Evolutionary conservation across 2,113 vertebrate genomes (phyloP).

Genomic region (Laticauda laticaudata): DNA sequence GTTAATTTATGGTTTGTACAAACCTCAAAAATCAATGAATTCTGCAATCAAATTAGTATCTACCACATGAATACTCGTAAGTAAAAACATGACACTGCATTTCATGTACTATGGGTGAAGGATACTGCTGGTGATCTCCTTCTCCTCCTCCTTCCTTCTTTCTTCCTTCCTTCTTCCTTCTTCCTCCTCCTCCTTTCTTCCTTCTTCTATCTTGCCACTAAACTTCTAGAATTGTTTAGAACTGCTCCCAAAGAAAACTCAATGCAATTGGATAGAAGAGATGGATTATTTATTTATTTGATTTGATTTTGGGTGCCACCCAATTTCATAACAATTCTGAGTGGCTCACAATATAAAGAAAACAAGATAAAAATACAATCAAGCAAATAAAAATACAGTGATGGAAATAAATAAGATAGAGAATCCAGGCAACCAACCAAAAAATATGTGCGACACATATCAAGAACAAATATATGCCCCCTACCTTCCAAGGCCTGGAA

Average conservation of each 20-base stretch:
- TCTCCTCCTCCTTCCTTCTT: neutral
- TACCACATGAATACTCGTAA: neutral
- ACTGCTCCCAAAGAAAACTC: neutral
- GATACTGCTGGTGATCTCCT: neutral
- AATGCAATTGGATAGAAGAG: neutral
- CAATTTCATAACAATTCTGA: neutral
- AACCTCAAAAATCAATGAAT: neutral
- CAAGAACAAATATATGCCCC: neutral
- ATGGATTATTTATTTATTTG: neutral
- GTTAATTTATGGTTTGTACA: neutral
- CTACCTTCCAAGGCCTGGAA: neutral
- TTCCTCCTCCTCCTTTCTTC: neutral
- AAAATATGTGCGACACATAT: neutral
- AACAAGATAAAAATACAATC: neutral
- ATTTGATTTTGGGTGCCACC: neutral
- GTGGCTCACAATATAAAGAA: neutral
- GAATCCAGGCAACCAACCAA: neutral
- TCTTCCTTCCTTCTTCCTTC: too few species aligned
- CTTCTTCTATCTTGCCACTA: neutral
- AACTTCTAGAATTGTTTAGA: neutral
- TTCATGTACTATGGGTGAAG: neutral
- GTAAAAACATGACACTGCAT: neutral
- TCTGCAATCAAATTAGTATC: neutral
- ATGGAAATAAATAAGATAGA: neutral
- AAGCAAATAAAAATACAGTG: neutral